A percentile compares a stretch with the other conserved stretches of the same genome.
These are phyloP conservation scores for Toxotes jaculatrix DNA, from an alignment of 2,113 vertebrate species.

Conservation along the genomic window DNA sequence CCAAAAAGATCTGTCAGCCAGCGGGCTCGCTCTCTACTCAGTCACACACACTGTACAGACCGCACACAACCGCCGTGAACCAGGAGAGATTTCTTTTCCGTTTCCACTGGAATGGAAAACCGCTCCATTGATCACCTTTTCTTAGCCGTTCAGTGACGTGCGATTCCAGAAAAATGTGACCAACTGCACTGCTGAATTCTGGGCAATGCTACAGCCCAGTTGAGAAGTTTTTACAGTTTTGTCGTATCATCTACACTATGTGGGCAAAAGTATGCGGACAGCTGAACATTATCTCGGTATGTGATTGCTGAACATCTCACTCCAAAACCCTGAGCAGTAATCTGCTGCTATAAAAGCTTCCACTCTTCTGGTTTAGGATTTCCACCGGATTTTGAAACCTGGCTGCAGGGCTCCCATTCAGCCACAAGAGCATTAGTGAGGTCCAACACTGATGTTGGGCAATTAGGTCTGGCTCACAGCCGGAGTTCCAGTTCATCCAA, in stretches of 20 bases:
- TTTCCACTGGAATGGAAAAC: neutral
- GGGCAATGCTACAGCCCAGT: too few species aligned
- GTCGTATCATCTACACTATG: too few species aligned
- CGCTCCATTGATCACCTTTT: neutral
- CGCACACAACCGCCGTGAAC: neutral
- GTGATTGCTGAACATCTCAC: neutral
- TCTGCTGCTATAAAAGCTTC: neutral
- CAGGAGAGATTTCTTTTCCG: neutral
- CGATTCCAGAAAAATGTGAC: neutral
- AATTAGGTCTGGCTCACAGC: neutral
- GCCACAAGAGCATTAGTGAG: too few species aligned
- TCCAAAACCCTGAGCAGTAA: neutral
- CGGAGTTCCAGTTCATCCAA: neutral
- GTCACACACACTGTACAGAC: slow-evolving; percentile 30
- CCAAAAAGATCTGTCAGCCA: slow-evolving; percentile 66
- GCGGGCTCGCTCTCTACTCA: slow-evolving; percentile 15
- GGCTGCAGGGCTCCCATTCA: too few species aligned
- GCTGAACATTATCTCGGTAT: too few species aligned
- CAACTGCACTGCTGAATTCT: too few species aligned
- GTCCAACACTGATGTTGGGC: too few species aligned
- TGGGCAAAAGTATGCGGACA: too few species aligned
- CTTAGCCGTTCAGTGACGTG: neutral
- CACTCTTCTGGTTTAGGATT: too few species aligned
- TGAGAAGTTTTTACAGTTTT: too few species aligned
- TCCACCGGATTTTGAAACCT: too few species aligned